Percentiles rank a stretch among this genome's conserved stretches.
Evolutionary conservation across 1,140 invertebrate genomes (phyloP).

Genomic region (Octopus sinensis): DNA sequence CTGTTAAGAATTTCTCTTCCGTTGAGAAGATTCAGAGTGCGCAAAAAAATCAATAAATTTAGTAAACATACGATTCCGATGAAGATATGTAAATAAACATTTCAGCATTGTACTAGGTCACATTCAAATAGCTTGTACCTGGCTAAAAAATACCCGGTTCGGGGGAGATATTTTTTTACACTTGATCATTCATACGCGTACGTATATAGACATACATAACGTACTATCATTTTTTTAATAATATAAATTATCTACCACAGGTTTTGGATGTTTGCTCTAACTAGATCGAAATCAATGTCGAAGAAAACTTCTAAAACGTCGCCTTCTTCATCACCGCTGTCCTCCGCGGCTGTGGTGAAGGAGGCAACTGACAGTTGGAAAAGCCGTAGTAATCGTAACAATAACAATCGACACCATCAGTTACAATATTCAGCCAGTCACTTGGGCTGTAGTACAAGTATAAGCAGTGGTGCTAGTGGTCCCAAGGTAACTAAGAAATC

Average conservation of each 20-base stretch:
- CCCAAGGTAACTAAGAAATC: neutral
- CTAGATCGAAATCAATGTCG: neutral
- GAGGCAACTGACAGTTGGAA: neutral
- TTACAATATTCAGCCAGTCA: conserved; percentile 7
- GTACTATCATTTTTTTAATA: no score
- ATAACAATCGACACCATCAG: neutral
- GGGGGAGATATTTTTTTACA: no score
- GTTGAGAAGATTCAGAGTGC: no score
- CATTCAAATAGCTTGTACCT: no score
- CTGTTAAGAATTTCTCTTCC: no score
- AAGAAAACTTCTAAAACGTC: neutral
- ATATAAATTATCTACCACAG: neutral
- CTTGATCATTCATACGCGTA: no score
- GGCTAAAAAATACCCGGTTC: no score
- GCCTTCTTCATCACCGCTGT: neutral
- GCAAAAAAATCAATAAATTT: no score
- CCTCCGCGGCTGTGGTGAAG: neutral
- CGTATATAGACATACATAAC: no score
- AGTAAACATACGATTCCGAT: no score
- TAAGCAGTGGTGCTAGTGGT: neutral
- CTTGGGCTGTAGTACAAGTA: neutral
- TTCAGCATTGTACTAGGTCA: no score
- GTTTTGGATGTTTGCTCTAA: conserved; percentile 2
- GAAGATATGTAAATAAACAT: no score
- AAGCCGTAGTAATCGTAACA: neutral